These are phyloP conservation scores for Dendrocincla tyrannina DNA, from an alignment of 2,797 vertebrate species.

Conservation along the genomic window DNA sequence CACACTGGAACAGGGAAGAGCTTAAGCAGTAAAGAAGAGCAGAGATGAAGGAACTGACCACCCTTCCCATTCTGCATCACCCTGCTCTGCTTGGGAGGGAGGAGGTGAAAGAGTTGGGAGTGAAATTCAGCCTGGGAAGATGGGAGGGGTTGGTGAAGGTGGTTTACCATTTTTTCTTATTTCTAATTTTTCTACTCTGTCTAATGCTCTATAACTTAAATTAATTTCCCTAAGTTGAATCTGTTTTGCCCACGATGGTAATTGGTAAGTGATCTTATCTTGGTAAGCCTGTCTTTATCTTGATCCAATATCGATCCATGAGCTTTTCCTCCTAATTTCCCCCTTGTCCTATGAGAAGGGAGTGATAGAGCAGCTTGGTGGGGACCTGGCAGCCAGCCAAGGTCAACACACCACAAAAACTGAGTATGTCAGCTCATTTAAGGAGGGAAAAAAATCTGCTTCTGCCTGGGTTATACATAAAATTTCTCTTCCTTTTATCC, in stretches of 20 bases:
- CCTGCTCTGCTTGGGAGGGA: neutral
- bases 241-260: neutral
- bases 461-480: neutral
- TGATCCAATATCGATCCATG: fast-evolving
- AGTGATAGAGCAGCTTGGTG: neutral
- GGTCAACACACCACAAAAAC: neutral
- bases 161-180: neutral
- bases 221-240: neutral
- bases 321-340: neutral
- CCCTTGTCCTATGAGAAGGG: neutral
- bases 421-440: neutral
- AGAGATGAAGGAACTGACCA: neutral
- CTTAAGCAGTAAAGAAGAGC: neutral
- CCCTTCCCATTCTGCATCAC: neutral
- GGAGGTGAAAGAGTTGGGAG: neutral
- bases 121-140: neutral
- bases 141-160: neutral
- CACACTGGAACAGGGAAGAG: neutral
- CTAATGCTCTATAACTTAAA: neutral
- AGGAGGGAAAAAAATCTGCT: neutral
- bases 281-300: neutral
- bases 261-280: neutral
- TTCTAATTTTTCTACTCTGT: neutral
- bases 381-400: neutral
- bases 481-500: neutral